Evolutionary conservation across 2,113 vertebrate species (phyloP).

Genomic region (Sula dactylatra): DNA sequence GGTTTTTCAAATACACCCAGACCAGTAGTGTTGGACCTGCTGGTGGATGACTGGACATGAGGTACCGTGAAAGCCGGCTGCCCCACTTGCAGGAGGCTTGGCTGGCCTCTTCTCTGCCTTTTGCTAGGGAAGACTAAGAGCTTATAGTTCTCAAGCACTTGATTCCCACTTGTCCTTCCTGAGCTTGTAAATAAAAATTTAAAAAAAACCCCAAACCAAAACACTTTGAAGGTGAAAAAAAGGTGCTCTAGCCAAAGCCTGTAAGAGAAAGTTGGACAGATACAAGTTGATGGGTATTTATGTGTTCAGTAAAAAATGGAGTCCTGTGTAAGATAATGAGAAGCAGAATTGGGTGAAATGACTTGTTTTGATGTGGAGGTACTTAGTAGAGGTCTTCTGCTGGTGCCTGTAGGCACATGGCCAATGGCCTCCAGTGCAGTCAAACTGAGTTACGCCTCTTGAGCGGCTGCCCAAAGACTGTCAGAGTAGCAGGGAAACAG

Average conservation of each 20-base stretch:
- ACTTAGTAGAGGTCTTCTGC: not conserved
- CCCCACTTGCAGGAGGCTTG: not conserved
- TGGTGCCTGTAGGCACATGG: not conserved
- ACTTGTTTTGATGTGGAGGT: not conserved
- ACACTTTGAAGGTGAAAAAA: not conserved
- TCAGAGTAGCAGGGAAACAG: not conserved
- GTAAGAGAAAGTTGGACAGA: not conserved
- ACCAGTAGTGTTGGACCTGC: not conserved
- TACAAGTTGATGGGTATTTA: not conserved
- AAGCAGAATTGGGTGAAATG: not conserved
- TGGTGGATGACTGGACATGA: not conserved
- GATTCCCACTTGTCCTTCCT: not conserved
- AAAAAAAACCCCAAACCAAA: not conserved
- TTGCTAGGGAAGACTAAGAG: not conserved
- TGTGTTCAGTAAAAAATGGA: not conserved
- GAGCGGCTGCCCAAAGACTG: not conserved
- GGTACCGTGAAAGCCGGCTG: not conserved
- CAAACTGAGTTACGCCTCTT: not conserved
- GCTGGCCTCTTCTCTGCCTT: not conserved
- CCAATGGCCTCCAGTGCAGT: constrained; percentile 3
- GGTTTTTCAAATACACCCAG: not conserved
- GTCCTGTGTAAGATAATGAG: not conserved
- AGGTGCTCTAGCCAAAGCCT: not conserved
- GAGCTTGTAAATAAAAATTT: not conserved
- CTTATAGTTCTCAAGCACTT: not conserved